Evolutionary conservation across 2,113 vertebrate genomes (phyloP).

Genomic region (Alosa alosa): DNA sequence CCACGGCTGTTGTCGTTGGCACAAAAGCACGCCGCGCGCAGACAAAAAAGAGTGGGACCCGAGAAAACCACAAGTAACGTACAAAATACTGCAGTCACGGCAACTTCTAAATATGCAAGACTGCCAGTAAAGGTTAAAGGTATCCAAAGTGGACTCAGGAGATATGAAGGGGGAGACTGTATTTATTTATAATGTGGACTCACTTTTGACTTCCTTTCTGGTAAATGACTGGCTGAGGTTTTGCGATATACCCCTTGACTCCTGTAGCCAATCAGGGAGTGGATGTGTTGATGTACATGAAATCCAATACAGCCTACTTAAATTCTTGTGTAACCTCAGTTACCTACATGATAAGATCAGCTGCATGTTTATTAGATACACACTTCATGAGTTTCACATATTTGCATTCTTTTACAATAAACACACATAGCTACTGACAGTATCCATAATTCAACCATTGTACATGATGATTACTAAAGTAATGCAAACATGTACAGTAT

Average conservation of each 20-base stretch:
- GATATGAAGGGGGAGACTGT: neutral
- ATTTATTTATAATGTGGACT: conserved; percentile 11
- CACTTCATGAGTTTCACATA: neutral
- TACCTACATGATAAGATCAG: neutral
- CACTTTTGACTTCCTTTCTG: conserved; percentile 3
- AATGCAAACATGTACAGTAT: neutral
- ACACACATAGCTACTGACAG: neutral
- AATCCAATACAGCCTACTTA: neutral
- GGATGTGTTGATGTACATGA: neutral
- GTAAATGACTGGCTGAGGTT: conserved; percentile 11
- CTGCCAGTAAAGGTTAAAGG: conserved; percentile 29
- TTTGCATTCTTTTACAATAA: neutral
- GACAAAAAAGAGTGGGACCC: conserved; percentile 22
- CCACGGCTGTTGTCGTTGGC: conserved; percentile 48
- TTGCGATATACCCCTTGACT: neutral
- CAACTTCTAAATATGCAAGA: conserved; percentile 33
- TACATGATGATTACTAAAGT: neutral
- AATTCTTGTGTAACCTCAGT: neutral
- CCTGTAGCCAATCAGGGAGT: neutral
- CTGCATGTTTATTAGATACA: neutral
- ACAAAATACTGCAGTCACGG: conserved; percentile 43
- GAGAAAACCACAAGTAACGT: conserved; percentile 41
- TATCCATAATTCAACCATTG: neutral
- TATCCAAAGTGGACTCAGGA: conserved; percentile 10
- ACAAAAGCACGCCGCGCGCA: neutral